Evolutionary conservation across 2,888 invertebrate genomes (phyloP), one percentile per base, ranked within the genome.

Genomic region (Anagyrus pseudococci): DNA sequence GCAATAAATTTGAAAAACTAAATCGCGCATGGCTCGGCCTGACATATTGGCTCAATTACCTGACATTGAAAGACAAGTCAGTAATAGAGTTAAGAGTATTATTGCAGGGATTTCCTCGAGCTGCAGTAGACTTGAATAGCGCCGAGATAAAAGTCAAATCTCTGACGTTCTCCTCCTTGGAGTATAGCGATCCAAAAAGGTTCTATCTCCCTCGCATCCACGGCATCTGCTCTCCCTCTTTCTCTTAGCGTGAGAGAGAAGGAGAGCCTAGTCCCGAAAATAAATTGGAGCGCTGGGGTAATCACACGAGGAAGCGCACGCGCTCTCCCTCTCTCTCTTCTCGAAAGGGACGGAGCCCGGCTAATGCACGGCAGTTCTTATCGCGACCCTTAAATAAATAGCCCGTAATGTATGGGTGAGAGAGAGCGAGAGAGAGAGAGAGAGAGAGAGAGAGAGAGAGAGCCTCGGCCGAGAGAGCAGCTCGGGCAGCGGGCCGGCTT

Each of bases 361-460:
- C 68, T 69, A 68, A 68, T 67, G 68, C 69, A 59, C 65, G 60
- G 63, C 66, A 61, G 50, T 63, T 67, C 69, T 71, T 70, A 71
- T 71, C 71, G 68, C 56, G 57, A 44, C 64, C 66, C 68, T 69
- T 68, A 69, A 71, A 70, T 70, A 70, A 70, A 69, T 71, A 70
- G 67, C 67, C 67, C 54, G 62, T 65, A 64, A 65, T 66, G 59
- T 62, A 65, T 65, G 65, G 58, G 15, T 10, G 2, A 10, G 13
- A 29, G 44, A 4, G 19, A 22, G 20, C 29, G 29, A 7, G 10
- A 58, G 20, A 56, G 56, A 19, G 55, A 10, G 20, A 26, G 37
- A n/a, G 43, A 4, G 19, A 10, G 43, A 19, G 13, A 15, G 44
- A 25, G 3, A 13, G 20, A 26, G 3, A 4, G 19, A 40, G 15